Conservation (phyloP, 2,888 invertebrate genomes). For the Acanthacorydalis orientalis region DNA sequence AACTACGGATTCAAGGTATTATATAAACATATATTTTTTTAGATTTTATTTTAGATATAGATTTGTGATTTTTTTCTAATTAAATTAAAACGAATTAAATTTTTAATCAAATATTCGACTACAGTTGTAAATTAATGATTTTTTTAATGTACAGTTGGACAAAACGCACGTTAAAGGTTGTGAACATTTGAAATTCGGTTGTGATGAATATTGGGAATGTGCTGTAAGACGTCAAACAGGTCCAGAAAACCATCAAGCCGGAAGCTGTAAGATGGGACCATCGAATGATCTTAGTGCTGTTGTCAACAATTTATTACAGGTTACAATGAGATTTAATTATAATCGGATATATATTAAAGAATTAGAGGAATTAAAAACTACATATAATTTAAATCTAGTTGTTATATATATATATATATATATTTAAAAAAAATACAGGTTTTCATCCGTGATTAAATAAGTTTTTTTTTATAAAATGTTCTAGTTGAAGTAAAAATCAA, state of each 20-base stretch:
- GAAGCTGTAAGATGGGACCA: constrained; percentile 46
- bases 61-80: too few relatives aligned
- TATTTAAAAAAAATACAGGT: too few relatives aligned
- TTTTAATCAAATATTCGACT: too few relatives aligned
- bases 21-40: background rate
- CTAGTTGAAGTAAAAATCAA: too few relatives aligned
- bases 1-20: constrained; percentile 14
- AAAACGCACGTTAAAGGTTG: constrained; percentile 57
- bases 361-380: too few relatives aligned
- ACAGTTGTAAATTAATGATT: background rate
- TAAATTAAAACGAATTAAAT: too few relatives aligned
- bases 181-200: constrained; percentile 53
- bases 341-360: too few relatives aligned
- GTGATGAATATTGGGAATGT: constrained; percentile 43
- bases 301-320: constrained; percentile 30
- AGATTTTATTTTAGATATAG: too few relatives aligned
- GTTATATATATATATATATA: too few relatives aligned
- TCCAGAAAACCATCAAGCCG: constrained; percentile 47
- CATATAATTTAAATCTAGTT: too few relatives aligned
- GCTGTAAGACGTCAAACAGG: constrained; percentile 38
- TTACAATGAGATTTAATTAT: constrained; percentile 7
- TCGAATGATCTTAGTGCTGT: constrained; percentile 35
- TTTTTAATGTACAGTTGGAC: constrained; percentile 30
- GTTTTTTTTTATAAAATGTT: too few relatives aligned
- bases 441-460: too few relatives aligned